These are phyloP conservation scores for Xiphophorus birchmanni DNA, from an alignment of 2,797 vertebrate species.

Conservation along the genomic window DNA sequence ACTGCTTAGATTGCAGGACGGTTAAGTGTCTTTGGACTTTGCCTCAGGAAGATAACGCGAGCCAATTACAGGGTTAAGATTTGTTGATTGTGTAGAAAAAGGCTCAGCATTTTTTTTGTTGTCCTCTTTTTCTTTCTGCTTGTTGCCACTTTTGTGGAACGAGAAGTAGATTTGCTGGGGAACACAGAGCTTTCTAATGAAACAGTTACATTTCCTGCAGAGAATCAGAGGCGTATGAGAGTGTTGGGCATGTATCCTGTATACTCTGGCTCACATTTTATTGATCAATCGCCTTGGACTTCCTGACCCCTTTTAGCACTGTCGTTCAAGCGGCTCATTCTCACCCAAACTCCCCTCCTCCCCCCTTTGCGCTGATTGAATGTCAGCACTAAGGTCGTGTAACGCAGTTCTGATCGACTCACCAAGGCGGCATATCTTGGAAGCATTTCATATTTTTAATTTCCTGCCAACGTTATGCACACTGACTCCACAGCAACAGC, in stretches of 20 bases:
- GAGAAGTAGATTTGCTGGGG: constrained; percentile 2
- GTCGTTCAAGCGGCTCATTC: constrained; percentile 62
- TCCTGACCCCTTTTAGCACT: constrained; percentile 72
- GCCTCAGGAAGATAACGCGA: constrained; percentile 29
- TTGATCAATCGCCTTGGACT: constrained; percentile 66
- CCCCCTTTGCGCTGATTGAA: constrained; percentile 58
- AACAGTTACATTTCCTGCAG: constrained; percentile 21
- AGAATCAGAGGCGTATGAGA: constrained; percentile 27
- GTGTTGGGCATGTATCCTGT: constrained; percentile 32
- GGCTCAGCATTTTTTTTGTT: neutral
- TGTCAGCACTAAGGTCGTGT: constrained; percentile 55
- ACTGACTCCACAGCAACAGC: constrained; percentile 31
- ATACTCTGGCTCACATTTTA: constrained; percentile 56
- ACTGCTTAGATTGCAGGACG: constrained; percentile 38
- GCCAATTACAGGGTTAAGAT: constrained; percentile 31
- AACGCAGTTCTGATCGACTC: constrained; percentile 54
- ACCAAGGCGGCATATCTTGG: constrained; percentile 42
- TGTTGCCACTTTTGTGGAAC: constrained; percentile 18
- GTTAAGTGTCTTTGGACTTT: constrained; percentile 35
- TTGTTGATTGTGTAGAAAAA: constrained; percentile 20
- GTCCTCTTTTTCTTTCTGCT: neutral
- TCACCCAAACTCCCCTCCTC: constrained; percentile 45
- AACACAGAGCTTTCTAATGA: constrained; percentile 31
- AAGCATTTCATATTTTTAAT: constrained; percentile 61
- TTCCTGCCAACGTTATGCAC: constrained; percentile 45